Evolutionary conservation across 2,113 vertebrate genomes (phyloP).

Genomic region (Pteronura brasiliensis): DNA sequence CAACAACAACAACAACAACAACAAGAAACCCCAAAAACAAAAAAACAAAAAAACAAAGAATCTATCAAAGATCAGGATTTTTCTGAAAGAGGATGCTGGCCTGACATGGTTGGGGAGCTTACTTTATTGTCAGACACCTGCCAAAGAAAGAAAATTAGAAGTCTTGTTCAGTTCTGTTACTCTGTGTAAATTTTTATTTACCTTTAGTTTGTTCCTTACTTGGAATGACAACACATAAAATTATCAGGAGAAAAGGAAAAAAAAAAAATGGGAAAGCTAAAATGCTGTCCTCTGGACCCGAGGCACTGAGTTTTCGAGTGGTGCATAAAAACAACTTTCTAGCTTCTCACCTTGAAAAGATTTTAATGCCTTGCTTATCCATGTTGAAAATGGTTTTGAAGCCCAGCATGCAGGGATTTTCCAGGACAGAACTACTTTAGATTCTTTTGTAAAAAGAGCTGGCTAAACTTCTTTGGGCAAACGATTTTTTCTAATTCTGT

Average conservation of each 20-base stretch:
- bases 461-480: constrained; percentile 39
- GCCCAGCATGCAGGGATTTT: constrained; percentile 43
- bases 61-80: background rate
- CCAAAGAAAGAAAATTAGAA: background rate
- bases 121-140: background rate
- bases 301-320: background rate
- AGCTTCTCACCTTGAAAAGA: background rate
- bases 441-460: constrained; percentile 42
- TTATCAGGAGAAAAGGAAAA: background rate
- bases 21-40: background rate
- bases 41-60: background rate
- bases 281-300: background rate
- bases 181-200: constrained; percentile 33
- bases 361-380: constrained; percentile 42
- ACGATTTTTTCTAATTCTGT: constrained; percentile 29
- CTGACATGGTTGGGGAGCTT: background rate
- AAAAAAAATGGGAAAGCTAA: background rate
- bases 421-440: constrained; percentile 49
- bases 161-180: background rate
- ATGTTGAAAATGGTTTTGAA: constrained; percentile 64
- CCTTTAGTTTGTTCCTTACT: background rate
- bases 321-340: background rate
- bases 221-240: constrained; percentile 35
- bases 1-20: no score
- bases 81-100: background rate